Evolutionary conservation across 2,797 vertebrate genomes (phyloP).

Genomic region (Amazonetta brasiliensis): DNA sequence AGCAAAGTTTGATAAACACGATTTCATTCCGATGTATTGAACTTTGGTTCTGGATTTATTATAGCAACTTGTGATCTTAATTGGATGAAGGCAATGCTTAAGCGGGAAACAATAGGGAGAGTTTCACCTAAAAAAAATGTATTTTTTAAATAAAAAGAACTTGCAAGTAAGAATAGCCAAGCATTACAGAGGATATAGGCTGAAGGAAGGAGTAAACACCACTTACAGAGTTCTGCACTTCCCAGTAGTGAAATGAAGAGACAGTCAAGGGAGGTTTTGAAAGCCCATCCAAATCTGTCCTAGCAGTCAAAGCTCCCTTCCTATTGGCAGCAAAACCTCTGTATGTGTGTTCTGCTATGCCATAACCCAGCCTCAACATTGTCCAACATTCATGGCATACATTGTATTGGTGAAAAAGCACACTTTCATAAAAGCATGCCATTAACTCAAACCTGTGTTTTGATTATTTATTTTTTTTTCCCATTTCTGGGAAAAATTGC

Average conservation of each 20-base stretch:
- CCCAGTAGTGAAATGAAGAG: not conserved
- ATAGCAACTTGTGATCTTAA: not conserved
- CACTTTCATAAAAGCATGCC: not conserved
- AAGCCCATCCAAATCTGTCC: not conserved
- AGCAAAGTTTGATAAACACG: not conserved
- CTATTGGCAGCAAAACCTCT: not conserved
- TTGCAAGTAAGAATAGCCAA: not conserved
- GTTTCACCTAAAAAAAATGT: not conserved
- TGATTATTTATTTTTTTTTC: not conserved
- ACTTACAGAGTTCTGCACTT: not conserved
- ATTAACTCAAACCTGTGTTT: not conserved
- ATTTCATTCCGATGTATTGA: not conserved
- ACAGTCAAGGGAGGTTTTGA: not conserved
- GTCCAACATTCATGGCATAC: not conserved
- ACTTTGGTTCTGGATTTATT: not conserved
- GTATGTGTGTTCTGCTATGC: not conserved
- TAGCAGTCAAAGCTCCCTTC: not conserved
- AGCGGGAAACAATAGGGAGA: not conserved
- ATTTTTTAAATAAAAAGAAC: not conserved
- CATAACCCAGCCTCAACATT: not conserved
- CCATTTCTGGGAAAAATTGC: not conserved
- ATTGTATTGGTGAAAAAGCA: not conserved
- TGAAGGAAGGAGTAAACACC: not conserved
- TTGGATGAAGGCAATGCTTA: not conserved
- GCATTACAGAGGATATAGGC: not conserved